These are phyloP conservation scores for Tympanuchus pallidicinctus DNA, from an alignment of 2,113 vertebrate species.

Conservation along the genomic window DNA sequence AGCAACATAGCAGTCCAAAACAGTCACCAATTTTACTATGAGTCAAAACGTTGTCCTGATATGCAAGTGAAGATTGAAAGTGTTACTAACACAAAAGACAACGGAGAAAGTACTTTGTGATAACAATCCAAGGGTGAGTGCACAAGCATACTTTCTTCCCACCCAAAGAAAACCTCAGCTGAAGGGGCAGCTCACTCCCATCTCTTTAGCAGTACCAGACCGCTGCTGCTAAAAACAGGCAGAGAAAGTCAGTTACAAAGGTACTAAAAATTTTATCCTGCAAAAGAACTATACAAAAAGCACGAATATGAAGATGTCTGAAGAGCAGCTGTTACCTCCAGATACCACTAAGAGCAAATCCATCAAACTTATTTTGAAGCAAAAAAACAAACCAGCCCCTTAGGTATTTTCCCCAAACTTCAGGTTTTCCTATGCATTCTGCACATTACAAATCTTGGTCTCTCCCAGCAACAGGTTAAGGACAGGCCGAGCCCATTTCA, in stretches of 20 bases:
- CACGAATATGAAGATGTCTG: neutral
- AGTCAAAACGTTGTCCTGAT: neutral
- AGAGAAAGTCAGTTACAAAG: neutral
- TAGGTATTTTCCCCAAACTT: neutral
- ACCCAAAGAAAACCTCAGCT: neutral
- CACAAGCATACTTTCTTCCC: neutral
- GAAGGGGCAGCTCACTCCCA: neutral
- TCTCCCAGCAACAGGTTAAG: neutral
- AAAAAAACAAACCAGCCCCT: neutral
- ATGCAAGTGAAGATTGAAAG: neutral
- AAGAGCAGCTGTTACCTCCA: neutral
- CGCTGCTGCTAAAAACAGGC: neutral
- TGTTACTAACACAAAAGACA: neutral
- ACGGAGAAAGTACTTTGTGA: neutral
- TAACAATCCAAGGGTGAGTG: neutral
- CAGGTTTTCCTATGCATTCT: neutral
- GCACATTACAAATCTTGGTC: neutral
- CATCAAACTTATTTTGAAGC: neutral
- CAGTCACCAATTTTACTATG: neutral
- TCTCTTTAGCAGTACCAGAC: neutral
- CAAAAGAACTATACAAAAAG: neutral
- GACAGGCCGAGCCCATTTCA: neutral
- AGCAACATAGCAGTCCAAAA: neutral
- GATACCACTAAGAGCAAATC: neutral
- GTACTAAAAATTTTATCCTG: neutral